These are phyloP conservation scores for Pelobates cultripes DNA, from an alignment of 2,797 vertebrate species.

Conservation along the genomic window DNA sequence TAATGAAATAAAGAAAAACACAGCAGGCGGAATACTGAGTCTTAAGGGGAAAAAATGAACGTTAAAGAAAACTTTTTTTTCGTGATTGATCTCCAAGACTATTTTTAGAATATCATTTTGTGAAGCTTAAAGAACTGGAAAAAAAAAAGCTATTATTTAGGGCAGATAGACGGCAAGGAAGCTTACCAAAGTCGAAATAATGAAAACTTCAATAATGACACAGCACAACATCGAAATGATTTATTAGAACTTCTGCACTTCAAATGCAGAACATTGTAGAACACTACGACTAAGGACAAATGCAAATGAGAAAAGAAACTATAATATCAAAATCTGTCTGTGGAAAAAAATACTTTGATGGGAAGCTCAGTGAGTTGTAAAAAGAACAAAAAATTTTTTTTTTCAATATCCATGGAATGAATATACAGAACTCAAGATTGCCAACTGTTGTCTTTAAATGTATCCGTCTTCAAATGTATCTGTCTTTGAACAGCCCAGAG, in stretches of 20 bases:
- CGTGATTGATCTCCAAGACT: conserved; percentile 30
- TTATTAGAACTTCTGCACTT: conserved; percentile 18
- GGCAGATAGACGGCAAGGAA: conserved; percentile 35
- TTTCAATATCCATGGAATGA: no score
- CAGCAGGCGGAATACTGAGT: conserved; percentile 10
- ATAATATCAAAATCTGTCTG: conserved; percentile 29
- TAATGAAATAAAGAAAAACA: conserved; percentile 5
- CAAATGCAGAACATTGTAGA: conserved; percentile 19
- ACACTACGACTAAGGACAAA: conserved; percentile 5
- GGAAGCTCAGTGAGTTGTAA: conserved; percentile 32
- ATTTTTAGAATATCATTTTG: conserved; percentile 28
- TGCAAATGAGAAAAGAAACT: not conserved
- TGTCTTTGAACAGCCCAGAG: no score
- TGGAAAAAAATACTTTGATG: conserved; percentile 23
- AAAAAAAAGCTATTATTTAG: conserved; percentile 46
- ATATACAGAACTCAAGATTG: no score
- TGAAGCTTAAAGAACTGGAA: conserved; percentile 7
- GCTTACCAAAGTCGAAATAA: conserved; percentile 31
- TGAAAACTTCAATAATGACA: conserved; percentile 39
- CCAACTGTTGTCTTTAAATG: no score
- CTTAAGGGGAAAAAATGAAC: not conserved
- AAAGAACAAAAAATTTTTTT: not conserved
- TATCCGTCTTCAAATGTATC: no score
- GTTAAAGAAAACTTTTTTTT: conserved; percentile 24
- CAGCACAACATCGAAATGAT: conserved; percentile 40